Evolutionary conservation across 2,888 invertebrate species (phyloP).

Genomic region (Campaea margaritaria): DNA sequence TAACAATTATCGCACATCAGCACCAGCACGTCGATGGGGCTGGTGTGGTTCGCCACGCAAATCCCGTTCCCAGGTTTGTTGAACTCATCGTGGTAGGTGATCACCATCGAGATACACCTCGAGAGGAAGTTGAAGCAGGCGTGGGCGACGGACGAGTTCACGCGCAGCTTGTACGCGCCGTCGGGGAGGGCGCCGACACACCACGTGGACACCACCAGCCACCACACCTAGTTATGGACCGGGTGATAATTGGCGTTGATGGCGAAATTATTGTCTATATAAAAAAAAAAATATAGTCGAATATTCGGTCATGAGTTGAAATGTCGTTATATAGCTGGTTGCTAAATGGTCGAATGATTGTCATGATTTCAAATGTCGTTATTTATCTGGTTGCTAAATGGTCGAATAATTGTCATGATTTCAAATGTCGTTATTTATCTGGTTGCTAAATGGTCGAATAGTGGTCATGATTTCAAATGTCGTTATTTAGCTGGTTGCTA

Average conservation of each 20-base stretch:
- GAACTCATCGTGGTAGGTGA: conserved; percentile 94
- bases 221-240: conserved; percentile 88
- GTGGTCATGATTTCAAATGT: too few relatives aligned
- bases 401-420: too few relatives aligned
- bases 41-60: conserved; percentile 99
- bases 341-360: too few relatives aligned
- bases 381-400: too few relatives aligned
- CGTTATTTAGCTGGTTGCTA: too few relatives aligned
- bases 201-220: conserved; percentile 94
- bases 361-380: too few relatives aligned
- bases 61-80: conserved; percentile 93
- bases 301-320: too few relatives aligned
- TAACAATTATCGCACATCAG: conserved; percentile 99
- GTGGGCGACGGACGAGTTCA: conserved; percentile 92
- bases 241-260: conserved; percentile 1
- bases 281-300: too few relatives aligned
- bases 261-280: background rate
- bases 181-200: conserved; percentile 94
- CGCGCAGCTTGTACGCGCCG: conserved; percentile 90
- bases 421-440: too few relatives aligned
- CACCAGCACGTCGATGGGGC: conserved; percentile 98
- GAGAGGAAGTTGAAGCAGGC: conserved; percentile 97
- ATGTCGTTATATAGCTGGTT: too few relatives aligned
- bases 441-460: too few relatives aligned
- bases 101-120: conserved; percentile 95